Base-by-base conservation (phyloP, 2,888 invertebrate genomes). In the Cecidostiba fungosa region DNA sequence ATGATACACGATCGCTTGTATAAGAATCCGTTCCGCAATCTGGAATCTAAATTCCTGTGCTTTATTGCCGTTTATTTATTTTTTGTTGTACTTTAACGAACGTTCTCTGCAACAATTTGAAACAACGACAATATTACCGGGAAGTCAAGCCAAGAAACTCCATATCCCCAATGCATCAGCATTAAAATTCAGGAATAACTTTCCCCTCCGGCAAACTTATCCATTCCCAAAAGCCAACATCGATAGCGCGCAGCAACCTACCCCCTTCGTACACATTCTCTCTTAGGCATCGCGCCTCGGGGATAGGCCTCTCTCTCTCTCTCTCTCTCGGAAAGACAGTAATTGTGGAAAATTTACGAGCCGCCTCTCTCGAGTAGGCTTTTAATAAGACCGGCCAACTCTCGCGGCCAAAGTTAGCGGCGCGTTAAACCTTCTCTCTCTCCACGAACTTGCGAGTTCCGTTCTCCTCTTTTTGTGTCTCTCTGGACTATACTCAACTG, bases 331-430 rank as follows among this genome's bases (percentile, higher is more conserved):
- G 54, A 77, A 85, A 81, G 85, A 85, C 72, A 82, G 85, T 77
- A 82, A 78, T 82, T 85, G 66, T 62, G 77, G 82, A 81, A 85
- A 85, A 81, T 85, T 85, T 85, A 85, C 77, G 85, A 70, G 23
- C 85, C 82, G 77, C 29, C 29, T 66, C 66, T 66, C 66, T 74
- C 69, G 69, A 76, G 76, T 50, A 76, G 82, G 82, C 85, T 85
- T 83, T 85, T 85, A 82, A 85, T 85, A 85, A 85, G 82, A 83
- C 77, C 50, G 47, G 59, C 50, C 66, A 80, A 74, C 80, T 73
- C 81, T 39, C 73, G 10, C 39, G 29, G 62, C 69, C 66, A 50
- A 77, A 85, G 85, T 85, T 85, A 77, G 77, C 81, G 62, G 81
- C 85, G 77, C 85, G 81, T 85, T 85, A 82, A 85, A 73, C 85